Evolutionary conservation across 1,140 invertebrate species (phyloP).

Genomic region (Drosophila sproati): DNA sequence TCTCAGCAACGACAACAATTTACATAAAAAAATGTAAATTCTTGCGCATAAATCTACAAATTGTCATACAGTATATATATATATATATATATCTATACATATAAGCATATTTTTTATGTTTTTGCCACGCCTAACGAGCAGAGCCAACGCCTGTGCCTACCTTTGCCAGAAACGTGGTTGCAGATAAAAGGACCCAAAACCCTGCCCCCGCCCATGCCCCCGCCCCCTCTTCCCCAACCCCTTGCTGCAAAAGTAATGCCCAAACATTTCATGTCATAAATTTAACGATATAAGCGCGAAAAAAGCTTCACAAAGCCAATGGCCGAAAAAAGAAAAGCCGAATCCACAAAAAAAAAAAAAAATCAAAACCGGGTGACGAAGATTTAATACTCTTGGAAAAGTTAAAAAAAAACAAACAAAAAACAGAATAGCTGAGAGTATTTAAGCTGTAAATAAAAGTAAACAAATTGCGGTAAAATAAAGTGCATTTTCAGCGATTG

Average conservation of each 20-base stretch:
- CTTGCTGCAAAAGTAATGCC: slow-evolving; percentile 57
- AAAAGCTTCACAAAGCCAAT: slow-evolving; percentile 63
- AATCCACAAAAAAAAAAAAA: slow-evolving; percentile 7
- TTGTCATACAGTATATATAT: slow-evolving; percentile 53
- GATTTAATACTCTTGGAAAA: slow-evolving; percentile 8
- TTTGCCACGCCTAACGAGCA: slow-evolving; percentile 62
- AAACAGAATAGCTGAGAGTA: neutral
- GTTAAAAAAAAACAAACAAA: neutral
- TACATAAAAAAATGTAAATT: slow-evolving; percentile 70
- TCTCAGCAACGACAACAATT: slow-evolving; percentile 33
- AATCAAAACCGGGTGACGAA: neutral
- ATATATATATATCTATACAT: slow-evolving; percentile 12
- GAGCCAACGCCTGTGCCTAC: slow-evolving; percentile 52
- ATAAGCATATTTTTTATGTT: slow-evolving; percentile 60
- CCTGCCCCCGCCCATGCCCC: no score
- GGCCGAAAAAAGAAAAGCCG: slow-evolving; percentile 30
- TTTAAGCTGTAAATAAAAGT: no score
- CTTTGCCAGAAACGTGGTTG: slow-evolving; percentile 51
- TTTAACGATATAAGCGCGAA: slow-evolving; percentile 76
- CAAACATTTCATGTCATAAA: slow-evolving; percentile 78
- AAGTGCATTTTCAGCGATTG: no score
- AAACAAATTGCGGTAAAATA: no score
- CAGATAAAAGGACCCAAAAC: slow-evolving; percentile 54
- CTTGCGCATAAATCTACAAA: slow-evolving; percentile 71
- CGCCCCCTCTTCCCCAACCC: neutral